Base-by-base conservation (phyloP, 2,888 invertebrate species). In the Crioceris asparagi region DNA sequence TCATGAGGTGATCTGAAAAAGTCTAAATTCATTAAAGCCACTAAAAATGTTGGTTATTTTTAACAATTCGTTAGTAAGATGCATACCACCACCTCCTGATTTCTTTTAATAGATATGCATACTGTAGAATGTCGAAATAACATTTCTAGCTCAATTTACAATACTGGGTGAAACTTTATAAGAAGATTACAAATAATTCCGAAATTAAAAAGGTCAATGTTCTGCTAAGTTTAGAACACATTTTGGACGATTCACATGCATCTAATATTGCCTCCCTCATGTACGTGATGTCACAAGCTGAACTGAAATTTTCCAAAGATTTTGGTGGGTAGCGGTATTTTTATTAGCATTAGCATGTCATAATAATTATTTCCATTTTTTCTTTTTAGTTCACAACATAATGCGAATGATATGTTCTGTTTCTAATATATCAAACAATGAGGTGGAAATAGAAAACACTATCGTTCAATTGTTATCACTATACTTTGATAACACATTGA, bases 211-310 rank as follows among this genome's bases (percentile, higher is more conserved):
- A 53, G 39, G 7, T 45, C 7, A n/a, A 15, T 11, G 21, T 53
- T 3, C 37, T 56, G 26, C 48, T 51, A 38, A 41, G 47, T 10
- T 26, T 53, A 5, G 46, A 48, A 11, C 49, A 46, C 33, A 31
- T 44, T 14, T 49, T 53, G 29, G 44, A 46, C 33, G 47, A 50
- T 26, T 52, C 54, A 46, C 53, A 52, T 14, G 36, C 43, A 14
- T 32, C 47, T 4, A 49, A 50, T 27, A 35, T 54, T 25, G 32
- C 50, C n/a, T 36, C 35, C 10, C 32, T 53, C 15, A 23, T 52
- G 10, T 42, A 42, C 19, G 37, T 43, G 8, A 47, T 49, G 32
- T 39, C 47, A 23, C 44, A 46, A 23, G 36, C 41, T 39, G 39
- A 48, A 35, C 30, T 29, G 3, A 45, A 40, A 12, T 29, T 43